phyloP scores from a whole-genome alignment of 1,140 invertebrate species.

The Melitaea cinxia region DNA sequence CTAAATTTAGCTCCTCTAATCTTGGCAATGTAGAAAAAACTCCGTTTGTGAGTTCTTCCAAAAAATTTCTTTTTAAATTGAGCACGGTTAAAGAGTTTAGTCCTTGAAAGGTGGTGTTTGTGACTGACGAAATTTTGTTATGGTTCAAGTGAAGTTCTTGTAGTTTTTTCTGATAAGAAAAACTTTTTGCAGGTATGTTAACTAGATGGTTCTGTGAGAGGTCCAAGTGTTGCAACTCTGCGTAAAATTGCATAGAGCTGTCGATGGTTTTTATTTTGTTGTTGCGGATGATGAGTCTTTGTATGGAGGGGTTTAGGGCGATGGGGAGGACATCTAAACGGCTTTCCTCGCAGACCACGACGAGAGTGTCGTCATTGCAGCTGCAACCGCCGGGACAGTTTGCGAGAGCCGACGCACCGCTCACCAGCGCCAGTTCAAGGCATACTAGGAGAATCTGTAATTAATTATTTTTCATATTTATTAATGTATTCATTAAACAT shows the following conservation, averaged over 20 bases:
- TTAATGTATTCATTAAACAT: background rate
- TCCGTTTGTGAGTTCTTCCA: slow-evolving; percentile 89
- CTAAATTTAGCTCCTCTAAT: slow-evolving; percentile 93
- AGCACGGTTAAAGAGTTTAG: slow-evolving; percentile 89
- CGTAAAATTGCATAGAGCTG: slow-evolving; percentile 93
- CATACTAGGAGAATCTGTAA: slow-evolving; percentile 70
- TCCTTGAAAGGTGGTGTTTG: slow-evolving; percentile 90
- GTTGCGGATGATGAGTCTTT: slow-evolving; percentile 90
- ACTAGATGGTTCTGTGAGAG: slow-evolving; percentile 92
- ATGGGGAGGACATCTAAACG: slow-evolving; percentile 94
- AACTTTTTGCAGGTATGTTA: slow-evolving; percentile 89
- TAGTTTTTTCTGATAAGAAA: slow-evolving; percentile 89
- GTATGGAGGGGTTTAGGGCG: slow-evolving; percentile 93
- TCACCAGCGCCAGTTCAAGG: slow-evolving; percentile 57
- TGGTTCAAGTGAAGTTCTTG: slow-evolving; percentile 91
- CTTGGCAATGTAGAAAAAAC: slow-evolving; percentile 89
- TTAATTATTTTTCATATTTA: slow-evolving; percentile 19
- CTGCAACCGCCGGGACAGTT: slow-evolving; percentile 90
- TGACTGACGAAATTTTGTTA: slow-evolving; percentile 91
- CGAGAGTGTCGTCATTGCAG: slow-evolving; percentile 93
- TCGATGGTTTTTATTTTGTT: slow-evolving; percentile 94
- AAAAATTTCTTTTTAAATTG: slow-evolving; percentile 90
- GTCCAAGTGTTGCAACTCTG: slow-evolving; percentile 91
- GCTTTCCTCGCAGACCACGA: slow-evolving; percentile 92
- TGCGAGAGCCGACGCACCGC: slow-evolving; percentile 75